Evolutionary conservation across 2,797 vertebrate genomes (phyloP), one percentile per base, ranked within the genome.

Genomic region (Scarus forsteni): DNA sequence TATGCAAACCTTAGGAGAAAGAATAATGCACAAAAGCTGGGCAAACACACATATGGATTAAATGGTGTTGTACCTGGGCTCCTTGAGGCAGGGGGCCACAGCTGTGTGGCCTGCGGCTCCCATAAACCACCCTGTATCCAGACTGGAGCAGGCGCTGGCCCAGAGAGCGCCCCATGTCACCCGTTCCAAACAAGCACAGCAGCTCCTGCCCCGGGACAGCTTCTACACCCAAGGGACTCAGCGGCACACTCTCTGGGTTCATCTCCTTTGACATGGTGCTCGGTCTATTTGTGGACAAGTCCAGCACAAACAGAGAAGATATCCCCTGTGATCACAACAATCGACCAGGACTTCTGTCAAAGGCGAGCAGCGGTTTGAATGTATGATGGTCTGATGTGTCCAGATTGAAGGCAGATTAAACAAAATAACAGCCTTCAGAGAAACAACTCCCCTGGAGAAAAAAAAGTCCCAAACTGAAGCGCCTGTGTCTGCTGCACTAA

Each of bases 101-200:
- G 80, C 77, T 85, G 75, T 89, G 71, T 1, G 95, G 87, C 73
- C 87, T 92, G 70, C 89, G 87, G 81, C 89, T 93, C 68, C 90
- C 87, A 27, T 94, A 99, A 52, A 96, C 92, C 36, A 99, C 88
- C 0, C 90, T 70, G 76, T 97, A 97, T 58, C 97, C 97, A 4
- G 92, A 92, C 73, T 98, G 97, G 64, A 98, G 91, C 89, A 99
- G 85, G 79, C 95, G 94, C 9, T 91, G 80, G 5, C 95, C 97
- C 74, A 99, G 87, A 10, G 97, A 97, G 77, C 95, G 94, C 34
- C 97, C 97, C 70, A 97, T 35, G 73, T 92, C 92, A 46, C 91
- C 91, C 0, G 89, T 92, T 68, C 90, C 88, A 73, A 98, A 97
- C 89, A 99, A 95, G 60, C 96, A 97, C 60, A 99, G 75, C 0